Evolutionary conservation across 2,888 invertebrate species (phyloP).

Genomic region (Ormyrus pomaceus): DNA sequence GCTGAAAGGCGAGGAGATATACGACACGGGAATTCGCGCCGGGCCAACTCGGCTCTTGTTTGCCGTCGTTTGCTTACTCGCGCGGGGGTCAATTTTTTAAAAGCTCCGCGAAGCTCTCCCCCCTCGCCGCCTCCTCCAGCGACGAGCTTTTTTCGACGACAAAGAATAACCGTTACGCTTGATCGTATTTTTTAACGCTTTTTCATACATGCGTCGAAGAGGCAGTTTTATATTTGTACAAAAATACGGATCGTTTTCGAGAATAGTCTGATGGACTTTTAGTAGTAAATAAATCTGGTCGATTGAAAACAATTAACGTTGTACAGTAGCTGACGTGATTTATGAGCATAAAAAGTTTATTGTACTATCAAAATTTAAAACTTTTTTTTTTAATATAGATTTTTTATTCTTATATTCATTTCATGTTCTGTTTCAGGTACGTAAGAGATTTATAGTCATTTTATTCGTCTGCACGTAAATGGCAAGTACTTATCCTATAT

Average conservation of each 20-base stretch:
- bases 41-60: not conserved
- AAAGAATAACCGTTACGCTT: constrained; percentile 32
- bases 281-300: no score
- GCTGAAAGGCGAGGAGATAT: constrained; percentile 32
- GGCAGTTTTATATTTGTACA: no score
- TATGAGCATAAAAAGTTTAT: no score
- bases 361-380: no score
- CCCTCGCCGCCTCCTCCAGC: not conserved
- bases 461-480: not conserved
- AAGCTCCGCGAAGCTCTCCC: not conserved
- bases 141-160: constrained; percentile 4
- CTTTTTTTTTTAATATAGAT: no score
- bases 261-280: no score
- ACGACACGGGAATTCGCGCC: constrained; percentile 23
- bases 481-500: not conserved
- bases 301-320: no score
- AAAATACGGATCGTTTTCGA: no score
- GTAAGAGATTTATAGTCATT: not conserved
- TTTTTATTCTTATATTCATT: no score
- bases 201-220: not conserved
- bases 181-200: constrained; percentile 37
- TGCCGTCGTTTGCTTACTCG: constrained; percentile 15
- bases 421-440: not conserved
- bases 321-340: no score
- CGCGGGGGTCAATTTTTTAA: constrained; percentile 42